These are phyloP conservation scores for Synergus umbraculus DNA, from an alignment of 2,888 invertebrate genomes.

Conservation along the genomic window DNA sequence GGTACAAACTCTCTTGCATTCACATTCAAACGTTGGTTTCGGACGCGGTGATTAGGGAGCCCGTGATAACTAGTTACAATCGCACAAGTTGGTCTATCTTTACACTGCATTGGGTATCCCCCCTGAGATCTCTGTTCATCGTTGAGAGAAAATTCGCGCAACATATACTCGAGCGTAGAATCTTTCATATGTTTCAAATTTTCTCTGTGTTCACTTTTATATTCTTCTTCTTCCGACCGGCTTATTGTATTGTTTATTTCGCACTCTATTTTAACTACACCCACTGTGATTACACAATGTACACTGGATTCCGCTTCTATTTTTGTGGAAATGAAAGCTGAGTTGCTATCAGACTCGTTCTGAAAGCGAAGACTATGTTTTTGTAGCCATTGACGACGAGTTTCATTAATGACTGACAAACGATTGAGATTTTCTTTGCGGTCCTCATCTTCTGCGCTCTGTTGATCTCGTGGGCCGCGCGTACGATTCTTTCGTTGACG, in stretches of 20 bases:
- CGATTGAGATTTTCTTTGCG: conserved; percentile 53
- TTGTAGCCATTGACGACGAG: no score
- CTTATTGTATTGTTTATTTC: no score
- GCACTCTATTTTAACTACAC: background rate
- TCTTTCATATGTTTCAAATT: conserved; percentile 77
- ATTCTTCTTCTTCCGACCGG: background rate
- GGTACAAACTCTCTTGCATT: conserved; percentile 86
- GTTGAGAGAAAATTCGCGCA: conserved; percentile 82
- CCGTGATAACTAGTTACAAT: conserved; percentile 80
- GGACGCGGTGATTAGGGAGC: conserved; percentile 42
- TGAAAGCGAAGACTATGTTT: conserved; percentile 41
- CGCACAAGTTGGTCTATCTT: conserved; percentile 81
- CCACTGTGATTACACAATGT: background rate
- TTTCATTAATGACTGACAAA: no score
- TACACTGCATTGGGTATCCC: conserved; percentile 86
- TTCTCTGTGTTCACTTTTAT: conserved; percentile 36
- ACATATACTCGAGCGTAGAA: conserved; percentile 79
- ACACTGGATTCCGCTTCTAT: background rate
- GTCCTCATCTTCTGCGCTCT: conserved; percentile 56
- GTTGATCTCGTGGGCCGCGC: conserved; percentile 61
- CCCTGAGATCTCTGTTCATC: conserved; percentile 82
- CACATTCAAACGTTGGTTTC: conserved; percentile 79
- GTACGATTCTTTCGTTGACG: conserved; percentile 79
- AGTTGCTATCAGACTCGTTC: conserved; percentile 3
- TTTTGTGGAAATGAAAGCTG: background rate